Evolutionary conservation across 30 jellyfish, hydroid and myxozoan genomes (phyloP), one percentile per base, ranked within the genome.

Genomic region (Nemopilema nomurai): DNA sequence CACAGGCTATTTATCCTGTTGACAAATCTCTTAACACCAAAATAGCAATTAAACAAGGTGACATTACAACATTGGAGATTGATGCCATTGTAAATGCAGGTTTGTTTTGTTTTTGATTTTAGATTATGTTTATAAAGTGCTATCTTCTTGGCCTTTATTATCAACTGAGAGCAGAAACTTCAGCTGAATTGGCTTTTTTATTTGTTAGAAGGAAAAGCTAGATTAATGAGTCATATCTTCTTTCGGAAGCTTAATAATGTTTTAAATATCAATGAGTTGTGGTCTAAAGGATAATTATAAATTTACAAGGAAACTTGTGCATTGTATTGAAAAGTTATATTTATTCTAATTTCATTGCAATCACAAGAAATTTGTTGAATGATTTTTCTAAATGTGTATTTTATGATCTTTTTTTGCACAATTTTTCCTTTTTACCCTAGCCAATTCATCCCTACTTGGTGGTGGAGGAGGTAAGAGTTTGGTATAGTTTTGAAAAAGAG

Each of bases 61-160:
- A 91, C 67, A 86, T 91, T 62, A 91, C 98, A 41, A 91, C 49
- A 67, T 85, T 91, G 50, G 98, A 91, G 81, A 74, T 91, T 72
- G 98, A 91, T 91, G 98, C 98, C 22, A 81, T 91, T 72, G 98
- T 91, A 49, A 91, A 91, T 77, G 98, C 98, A 49, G 98, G 97
- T 90, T 19, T n/a, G n/a, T 63, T 1, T 41, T 25, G 28, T 22
- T 70, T 18, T 19, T 4, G 0, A 57, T n/a, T 49, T 57, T 24
- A 9, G 20, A 1, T 0, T 16, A 0, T 49, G 76, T 68, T 71
- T 28, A 23, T 17, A 8, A 22, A 27, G 18, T 49, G 20, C 8
- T 0, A 18, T 17, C 6, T 27, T 28, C 22, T n/a, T n/a, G n/a
- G n/a, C n/a, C n/a, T n/a, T n/a, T n/a, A n/a, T n/a, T n/a, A n/a